Conservation (phyloP, 2,888 invertebrate genomes). For the Beris morrisii region DNA sequence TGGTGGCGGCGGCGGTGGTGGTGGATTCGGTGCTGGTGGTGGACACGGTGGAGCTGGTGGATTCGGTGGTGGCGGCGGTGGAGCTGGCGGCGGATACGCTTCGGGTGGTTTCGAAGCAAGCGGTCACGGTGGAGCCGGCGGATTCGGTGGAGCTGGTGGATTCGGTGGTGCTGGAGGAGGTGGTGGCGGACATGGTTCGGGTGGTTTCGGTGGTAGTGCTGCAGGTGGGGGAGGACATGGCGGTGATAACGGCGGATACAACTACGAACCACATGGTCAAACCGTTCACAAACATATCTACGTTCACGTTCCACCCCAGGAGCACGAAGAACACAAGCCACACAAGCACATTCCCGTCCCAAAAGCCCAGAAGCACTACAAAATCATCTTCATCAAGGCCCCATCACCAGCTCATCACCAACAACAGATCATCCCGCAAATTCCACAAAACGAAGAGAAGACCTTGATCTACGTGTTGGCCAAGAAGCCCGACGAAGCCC, state of each 20-base stretch:
- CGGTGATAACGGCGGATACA: constrained; percentile 37
- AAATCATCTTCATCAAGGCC: constrained; percentile 90
- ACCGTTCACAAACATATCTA: constrained; percentile 53
- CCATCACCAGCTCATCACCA: constrained; percentile 78
- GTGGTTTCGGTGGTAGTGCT: constrained; percentile 15
- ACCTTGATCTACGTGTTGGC: constrained; percentile 85
- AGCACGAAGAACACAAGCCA: constrained; percentile 49
- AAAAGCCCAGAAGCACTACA: constrained; percentile 83
- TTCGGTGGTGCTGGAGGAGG: constrained; percentile 6
- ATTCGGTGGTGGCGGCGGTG: constrained; percentile 5
- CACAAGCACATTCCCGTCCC: constrained; percentile 50
- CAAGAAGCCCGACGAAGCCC: constrained; percentile 81
- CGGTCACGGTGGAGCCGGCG: constrained; percentile 38
- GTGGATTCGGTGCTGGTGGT: constrained; percentile 23
- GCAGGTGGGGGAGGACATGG: constrained; percentile 38
- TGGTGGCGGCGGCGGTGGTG: not conserved
- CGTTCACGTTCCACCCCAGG: constrained; percentile 54
- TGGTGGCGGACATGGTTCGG: constrained; percentile 13
- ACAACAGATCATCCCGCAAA: constrained; percentile 74
- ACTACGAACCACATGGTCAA: constrained; percentile 41
- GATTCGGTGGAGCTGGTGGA: constrained; percentile 16
- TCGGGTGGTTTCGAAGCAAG: not conserved
- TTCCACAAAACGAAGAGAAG: constrained; percentile 82
- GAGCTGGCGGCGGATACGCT: constrained; percentile 43
- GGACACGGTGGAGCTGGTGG: constrained; percentile 19